Evolutionary conservation across 2,797 vertebrate genomes (phyloP).

Genomic region (Spondyliosoma cantharus): DNA sequence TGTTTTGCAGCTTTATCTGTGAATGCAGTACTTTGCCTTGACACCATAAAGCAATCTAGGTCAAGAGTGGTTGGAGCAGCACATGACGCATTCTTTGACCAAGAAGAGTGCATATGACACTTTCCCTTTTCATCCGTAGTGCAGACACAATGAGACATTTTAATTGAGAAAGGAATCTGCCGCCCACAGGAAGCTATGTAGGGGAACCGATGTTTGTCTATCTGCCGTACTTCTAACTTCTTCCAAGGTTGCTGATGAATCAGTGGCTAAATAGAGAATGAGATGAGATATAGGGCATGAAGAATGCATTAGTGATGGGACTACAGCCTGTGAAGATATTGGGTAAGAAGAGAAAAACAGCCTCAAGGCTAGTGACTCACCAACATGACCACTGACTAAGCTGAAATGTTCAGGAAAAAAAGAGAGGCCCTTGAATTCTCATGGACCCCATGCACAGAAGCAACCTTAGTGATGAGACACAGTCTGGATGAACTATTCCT

Average conservation of each 20-base stretch:
- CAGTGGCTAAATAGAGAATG: constrained; percentile 52
- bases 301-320: constrained; percentile 56
- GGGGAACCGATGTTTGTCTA: background rate
- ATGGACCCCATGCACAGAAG: background rate
- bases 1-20: background rate
- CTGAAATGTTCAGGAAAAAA: constrained; percentile 24
- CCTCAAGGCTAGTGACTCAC: constrained; percentile 59
- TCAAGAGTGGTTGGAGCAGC: background rate
- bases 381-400: constrained; percentile 48
- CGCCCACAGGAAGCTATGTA: constrained; percentile 15
- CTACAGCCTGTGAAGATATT: constrained; percentile 32
- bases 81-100: constrained; percentile 27
- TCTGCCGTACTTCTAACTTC: constrained; percentile 24
- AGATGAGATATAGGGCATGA: constrained; percentile 45
- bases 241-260: constrained; percentile 51
- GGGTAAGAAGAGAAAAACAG: constrained; percentile 34
- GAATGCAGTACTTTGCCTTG: background rate
- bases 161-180: constrained; percentile 8
- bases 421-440: constrained; percentile 5
- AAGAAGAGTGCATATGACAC: constrained; percentile 39
- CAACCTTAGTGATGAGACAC: constrained; percentile 38
- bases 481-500: constrained; percentile 31
- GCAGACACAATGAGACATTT: constrained; percentile 31
- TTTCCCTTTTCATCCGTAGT: constrained; percentile 30
- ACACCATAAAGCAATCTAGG: background rate